Evolutionary conservation across 1,140 invertebrate species (phyloP), one percentile per base, ranked within the genome.

Genomic region (Zaprionus tsacasi): DNA sequence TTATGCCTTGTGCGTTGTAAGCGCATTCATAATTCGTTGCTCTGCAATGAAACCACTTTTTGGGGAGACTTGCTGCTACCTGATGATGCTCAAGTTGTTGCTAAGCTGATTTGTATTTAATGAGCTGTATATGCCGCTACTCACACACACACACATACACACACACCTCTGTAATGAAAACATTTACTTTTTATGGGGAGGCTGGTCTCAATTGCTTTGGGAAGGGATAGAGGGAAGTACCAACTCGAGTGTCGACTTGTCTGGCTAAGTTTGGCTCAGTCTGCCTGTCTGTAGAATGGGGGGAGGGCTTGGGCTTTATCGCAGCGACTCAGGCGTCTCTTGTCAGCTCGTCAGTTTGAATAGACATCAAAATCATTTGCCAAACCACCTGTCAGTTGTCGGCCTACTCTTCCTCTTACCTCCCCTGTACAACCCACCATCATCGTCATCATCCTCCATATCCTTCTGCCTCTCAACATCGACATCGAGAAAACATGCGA

Each of bases 61-160:
- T n/a, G n/a, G 40, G 33, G 38, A 15, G 59, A 36, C 33, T 45
- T 15, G 40, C n/a, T 6, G 40, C n/a, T 6, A 45, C 40, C 40
- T 67, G 59, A 30, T 76, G 69, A 30, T 76, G 69, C 59, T 71
- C 67, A 74, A 70, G 63, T 65, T 72, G 68, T 58, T 68, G 60
- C 72, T 79, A 90, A 89, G 85, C 85, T 90, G 85, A 89, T 88
- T 88, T 88, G 85, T 72, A 85, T 89, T 89, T 88, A 89, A 88
- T 88, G 85, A 88, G 83, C 83, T 88, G 67, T 79, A 70, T 79
- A 77, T 79, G 61, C 68, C 36, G 17, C 55, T 50, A 38, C 45
- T 40, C 45, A 45, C 60, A 56, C n/a, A 38, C 17, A 13, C 38
- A 65, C 40, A 72, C 67, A 58, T 35, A 36, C 59, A 68, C 67